These are phyloP conservation scores for Apostichopus leukothele DNA, from an alignment of 53 echinoderm and acorn worm genomes.

Conservation along the genomic window DNA sequence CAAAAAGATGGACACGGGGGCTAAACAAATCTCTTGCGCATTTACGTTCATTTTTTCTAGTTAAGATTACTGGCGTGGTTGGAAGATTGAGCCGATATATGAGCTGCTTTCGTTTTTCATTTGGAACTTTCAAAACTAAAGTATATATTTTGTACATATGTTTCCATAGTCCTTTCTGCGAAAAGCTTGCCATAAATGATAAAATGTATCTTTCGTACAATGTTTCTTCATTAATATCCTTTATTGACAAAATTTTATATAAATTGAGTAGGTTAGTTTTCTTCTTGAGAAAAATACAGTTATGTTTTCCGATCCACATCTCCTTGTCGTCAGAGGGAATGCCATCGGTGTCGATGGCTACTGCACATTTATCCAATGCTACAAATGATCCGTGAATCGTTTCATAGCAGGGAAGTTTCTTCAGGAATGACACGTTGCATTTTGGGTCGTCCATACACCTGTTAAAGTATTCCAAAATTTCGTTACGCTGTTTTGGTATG, in stretches of 20 bases:
- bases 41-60: neutral
- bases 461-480: neutral
- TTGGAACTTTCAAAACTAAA: neutral
- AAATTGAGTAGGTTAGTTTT: neutral
- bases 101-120: no score
- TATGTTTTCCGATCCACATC: neutral
- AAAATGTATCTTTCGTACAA: slow-evolving; percentile 28
- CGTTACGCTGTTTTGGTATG: neutral
- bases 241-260: neutral
- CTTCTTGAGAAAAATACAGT: slow-evolving; percentile 10
- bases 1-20: neutral
- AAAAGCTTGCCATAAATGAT: neutral
- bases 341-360: neutral
- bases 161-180: neutral
- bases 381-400: neutral
- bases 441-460: neutral
- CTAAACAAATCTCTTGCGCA: neutral
- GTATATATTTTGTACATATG: neutral
- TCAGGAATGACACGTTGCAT: neutral
- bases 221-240: neutral
- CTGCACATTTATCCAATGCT: neutral
- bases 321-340: neutral
- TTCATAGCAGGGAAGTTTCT: slow-evolving; percentile 30
- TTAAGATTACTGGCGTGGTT: neutral
- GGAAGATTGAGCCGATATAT: neutral